Base-by-base conservation (phyloP, 2,888 invertebrate species). In the Dioctria linearis region DNA sequence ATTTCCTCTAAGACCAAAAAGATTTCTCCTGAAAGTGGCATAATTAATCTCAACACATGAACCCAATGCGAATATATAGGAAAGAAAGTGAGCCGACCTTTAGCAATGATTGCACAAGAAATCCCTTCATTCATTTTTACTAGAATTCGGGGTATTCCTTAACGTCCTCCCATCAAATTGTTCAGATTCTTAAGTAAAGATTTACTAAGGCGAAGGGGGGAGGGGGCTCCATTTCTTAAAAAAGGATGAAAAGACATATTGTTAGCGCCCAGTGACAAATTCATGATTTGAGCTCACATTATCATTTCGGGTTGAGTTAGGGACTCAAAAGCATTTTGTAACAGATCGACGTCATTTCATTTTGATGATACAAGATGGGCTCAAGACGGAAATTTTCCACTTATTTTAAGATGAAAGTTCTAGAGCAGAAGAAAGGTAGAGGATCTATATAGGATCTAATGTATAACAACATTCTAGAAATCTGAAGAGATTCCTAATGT, bases 31-130 rank as follows among this genome's bases (percentile, higher is more conserved):
- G 73, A 73, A 73, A 73, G 73, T 73, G 73, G 59, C 54, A 54
- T n/a, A 59, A 73, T 73, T 73, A 54, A 73, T 73, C 73, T 73
- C 73, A 73, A 73, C 73, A 73, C 73, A 73, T 73, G 73, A 69
- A 39, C 69, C 25, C 69, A 51, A 51, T 69, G 73, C 59, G 51
- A 73, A 54, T n/a, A 73, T 59, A 51, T 73, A 59, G 57, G 42
- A 73, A 73, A 59, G 73, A 73, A 73, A 73, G 59, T 73, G 73
- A 73, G 42, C 59, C 73, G 73, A 42, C 73, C 59, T 73, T 13
- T 40, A 59, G 59, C 57, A 73, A 73, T 73, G 73, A 73, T 73
- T 73, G 73, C 59, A 25, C 25, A 73, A 73, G 73, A 73, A 73
- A 59, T 59, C 57, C 57, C 59, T 73, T 73, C 73, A 59, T 59